Percentiles rank a stretch among this genome's conserved stretches.
These are phyloP conservation scores for Muscicapa striata DNA, from an alignment of 2,797 vertebrate genomes.

Conservation along the genomic window DNA sequence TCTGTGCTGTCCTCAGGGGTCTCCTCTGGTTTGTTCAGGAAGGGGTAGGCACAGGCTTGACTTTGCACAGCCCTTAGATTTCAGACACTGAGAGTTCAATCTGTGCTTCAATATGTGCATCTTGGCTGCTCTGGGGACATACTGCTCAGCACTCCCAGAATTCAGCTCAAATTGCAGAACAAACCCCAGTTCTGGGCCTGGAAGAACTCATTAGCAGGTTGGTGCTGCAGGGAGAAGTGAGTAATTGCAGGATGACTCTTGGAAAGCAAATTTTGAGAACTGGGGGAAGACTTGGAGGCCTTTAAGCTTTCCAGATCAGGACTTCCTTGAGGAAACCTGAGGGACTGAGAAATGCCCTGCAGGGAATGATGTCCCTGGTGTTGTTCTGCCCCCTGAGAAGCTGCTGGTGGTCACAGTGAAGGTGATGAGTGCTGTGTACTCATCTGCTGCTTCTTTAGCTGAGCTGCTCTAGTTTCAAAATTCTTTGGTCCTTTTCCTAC, in stretches of 20 bases:
- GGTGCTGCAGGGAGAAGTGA: background rate
- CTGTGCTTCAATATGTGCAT: background rate
- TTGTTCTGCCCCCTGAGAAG: background rate
- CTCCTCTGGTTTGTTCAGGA: background rate
- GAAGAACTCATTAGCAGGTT: rapidly evolving
- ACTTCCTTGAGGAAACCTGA: background rate
- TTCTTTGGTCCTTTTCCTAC: background rate
- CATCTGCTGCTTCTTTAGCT: background rate
- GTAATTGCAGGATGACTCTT: background rate
- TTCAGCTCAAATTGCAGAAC: background rate
- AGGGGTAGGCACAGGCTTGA: background rate
- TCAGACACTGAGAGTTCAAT: background rate
- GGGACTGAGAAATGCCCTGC: background rate
- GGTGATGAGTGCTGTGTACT: background rate
- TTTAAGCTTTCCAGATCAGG: background rate
- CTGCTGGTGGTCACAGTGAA: background rate
- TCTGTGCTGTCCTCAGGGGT: background rate
- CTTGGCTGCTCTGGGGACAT: background rate
- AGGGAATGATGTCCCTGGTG: background rate
- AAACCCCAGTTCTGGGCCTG: background rate
- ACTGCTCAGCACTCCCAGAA: background rate
- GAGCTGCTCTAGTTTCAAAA: background rate
- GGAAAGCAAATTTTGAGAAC: background rate
- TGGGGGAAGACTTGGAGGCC: background rate
- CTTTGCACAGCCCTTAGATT: background rate